Conservation (phyloP, 2,797 vertebrate species). For the Podargus strigoides region DNA sequence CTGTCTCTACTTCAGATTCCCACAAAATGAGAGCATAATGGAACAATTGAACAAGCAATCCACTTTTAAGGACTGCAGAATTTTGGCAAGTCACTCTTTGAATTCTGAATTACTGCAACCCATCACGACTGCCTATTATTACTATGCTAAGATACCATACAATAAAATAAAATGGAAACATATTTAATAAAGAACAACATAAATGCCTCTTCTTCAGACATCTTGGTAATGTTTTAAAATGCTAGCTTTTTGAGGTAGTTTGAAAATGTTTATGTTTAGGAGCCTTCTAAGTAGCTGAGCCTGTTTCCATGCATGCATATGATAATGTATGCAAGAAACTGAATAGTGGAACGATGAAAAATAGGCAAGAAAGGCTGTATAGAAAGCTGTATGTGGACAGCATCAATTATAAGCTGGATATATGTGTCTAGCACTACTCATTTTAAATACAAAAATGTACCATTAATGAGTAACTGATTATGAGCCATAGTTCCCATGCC, state of each 20-base stretch:
- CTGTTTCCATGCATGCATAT: background rate
- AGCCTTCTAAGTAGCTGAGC: background rate
- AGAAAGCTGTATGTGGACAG: constrained; percentile 13
- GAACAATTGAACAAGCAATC: background rate
- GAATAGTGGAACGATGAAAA: constrained; percentile 32
- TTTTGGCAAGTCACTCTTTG: background rate
- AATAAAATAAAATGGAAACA: background rate
- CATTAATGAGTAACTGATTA: constrained; percentile 60
- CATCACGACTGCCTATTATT: background rate
- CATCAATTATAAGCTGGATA: constrained; percentile 50
- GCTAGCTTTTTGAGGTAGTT: background rate
- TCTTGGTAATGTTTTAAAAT: background rate
- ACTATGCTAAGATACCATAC: background rate
- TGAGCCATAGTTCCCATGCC: constrained; percentile 16
- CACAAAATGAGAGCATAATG: background rate
- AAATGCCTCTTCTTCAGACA: background rate
- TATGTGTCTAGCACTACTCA: constrained; percentile 12
- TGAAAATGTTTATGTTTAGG: background rate
- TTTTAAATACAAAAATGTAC: constrained; percentile 48
- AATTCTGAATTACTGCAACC: background rate
- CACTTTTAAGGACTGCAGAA: background rate
- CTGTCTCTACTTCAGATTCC: background rate
- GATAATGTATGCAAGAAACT: background rate
- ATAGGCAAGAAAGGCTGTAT: background rate
- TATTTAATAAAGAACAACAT: background rate